Conservation (phyloP, 2,797 vertebrate species). For the Nothura maculosa region DNA sequence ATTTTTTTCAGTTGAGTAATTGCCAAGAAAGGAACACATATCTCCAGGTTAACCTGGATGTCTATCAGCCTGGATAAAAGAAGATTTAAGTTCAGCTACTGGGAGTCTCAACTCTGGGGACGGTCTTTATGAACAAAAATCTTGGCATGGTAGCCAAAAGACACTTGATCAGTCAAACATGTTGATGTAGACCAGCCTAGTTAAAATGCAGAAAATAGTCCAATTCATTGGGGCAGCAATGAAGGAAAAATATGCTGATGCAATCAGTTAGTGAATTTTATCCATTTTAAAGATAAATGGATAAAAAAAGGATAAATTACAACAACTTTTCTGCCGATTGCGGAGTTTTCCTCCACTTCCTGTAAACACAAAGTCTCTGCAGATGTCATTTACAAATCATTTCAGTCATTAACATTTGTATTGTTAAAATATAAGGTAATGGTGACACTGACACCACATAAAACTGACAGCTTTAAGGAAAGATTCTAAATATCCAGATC, state of each 20-base stretch:
- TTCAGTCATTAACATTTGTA: too few relatives aligned
- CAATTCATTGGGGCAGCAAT: neutral
- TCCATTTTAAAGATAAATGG: neutral
- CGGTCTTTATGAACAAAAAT: neutral
- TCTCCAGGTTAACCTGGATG: conserved; percentile 48
- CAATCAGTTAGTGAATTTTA: neutral
- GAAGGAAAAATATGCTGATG: neutral
- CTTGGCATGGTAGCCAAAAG: neutral
- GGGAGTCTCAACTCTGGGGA: neutral
- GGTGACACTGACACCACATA: neutral
- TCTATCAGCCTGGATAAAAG: conserved; percentile 30
- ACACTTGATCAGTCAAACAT: neutral
- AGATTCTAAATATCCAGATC: neutral
- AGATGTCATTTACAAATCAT: neutral
- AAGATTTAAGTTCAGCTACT: neutral
- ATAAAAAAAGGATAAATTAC: too few relatives aligned
- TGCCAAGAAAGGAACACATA: conserved; percentile 26
- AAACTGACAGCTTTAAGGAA: neutral
- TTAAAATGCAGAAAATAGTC: neutral
- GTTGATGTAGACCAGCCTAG: neutral
- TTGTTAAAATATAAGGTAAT: neutral
- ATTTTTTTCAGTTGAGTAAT: conserved; percentile 46
- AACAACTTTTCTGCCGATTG: neutral
- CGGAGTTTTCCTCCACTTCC: neutral
- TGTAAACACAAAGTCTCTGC: neutral